These are phyloP conservation scores for Gouania willdenowi DNA, from an alignment of 2,797 vertebrate genomes.

Conservation along the genomic window DNA sequence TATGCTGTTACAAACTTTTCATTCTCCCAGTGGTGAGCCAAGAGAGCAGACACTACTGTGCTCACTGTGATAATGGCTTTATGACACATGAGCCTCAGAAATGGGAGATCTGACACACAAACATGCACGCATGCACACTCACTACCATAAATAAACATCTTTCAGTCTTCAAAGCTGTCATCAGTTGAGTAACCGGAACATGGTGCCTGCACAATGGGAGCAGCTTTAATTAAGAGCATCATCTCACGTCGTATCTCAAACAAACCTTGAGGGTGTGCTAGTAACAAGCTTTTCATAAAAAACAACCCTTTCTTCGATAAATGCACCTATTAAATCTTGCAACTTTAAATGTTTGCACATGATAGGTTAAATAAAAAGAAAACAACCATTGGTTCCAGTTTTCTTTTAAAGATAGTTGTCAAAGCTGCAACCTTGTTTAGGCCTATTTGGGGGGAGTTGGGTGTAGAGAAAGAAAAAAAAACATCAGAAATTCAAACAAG, in stretches of 20 bases:
- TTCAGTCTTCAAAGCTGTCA: conserved; percentile 61
- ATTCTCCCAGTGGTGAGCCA: conserved; percentile 95
- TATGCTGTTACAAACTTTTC: conserved; percentile 96
- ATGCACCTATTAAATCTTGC: conserved; percentile 40
- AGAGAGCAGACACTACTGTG: conserved; percentile 87
- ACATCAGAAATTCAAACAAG: conserved; percentile 52
- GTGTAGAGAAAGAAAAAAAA: neutral
- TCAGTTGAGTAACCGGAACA: conserved; percentile 50
- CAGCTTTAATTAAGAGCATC: conserved; percentile 72
- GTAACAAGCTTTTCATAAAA: conserved; percentile 49
- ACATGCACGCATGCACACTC: conserved; percentile 13
- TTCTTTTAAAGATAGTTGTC: conserved; percentile 25
- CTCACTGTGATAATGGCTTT: conserved; percentile 89
- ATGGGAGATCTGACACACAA: conserved; percentile 27
- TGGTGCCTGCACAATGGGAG: conserved; percentile 59
- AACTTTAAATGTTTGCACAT: conserved; percentile 39
- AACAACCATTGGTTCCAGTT: conserved; percentile 10
- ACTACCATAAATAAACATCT: conserved; percentile 55
- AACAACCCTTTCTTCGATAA: conserved; percentile 59
- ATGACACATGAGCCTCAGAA: conserved; percentile 63
- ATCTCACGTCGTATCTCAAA: conserved; percentile 58
- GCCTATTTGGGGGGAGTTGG: conserved; percentile 4
- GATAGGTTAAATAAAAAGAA: conserved; percentile 10
- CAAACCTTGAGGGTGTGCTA: conserved; percentile 54
- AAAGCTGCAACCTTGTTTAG: conserved; percentile 29